A percentile compares a stretch with the other conserved stretches of the same genome.
These are phyloP conservation scores for Sebastes kiyomatsui DNA, from an alignment of 2,797 vertebrate genomes.

Conservation along the genomic window DNA sequence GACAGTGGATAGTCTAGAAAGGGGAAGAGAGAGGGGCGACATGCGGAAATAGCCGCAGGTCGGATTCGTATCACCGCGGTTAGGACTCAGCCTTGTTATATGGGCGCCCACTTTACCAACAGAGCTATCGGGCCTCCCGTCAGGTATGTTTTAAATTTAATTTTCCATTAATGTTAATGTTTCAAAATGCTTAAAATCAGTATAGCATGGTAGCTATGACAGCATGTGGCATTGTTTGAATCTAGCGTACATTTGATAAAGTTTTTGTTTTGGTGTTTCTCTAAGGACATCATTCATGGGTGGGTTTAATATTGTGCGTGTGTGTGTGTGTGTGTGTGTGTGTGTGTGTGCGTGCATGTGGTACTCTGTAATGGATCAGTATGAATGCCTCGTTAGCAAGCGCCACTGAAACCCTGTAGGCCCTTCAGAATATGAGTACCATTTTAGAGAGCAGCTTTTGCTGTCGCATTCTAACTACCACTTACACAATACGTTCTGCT, in stretches of 20 bases:
- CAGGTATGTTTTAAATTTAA: background rate
- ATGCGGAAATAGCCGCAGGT: no score
- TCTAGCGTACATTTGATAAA: background rate
- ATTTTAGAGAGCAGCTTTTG: slow-evolving; percentile 76
- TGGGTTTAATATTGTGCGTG: slow-evolving; percentile 6
- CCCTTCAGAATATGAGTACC: slow-evolving; percentile 77
- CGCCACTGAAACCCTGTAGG: slow-evolving; percentile 75
- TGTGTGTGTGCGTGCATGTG: slow-evolving; percentile 14
- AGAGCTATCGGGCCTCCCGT: fast-evolving
- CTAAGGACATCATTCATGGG: slow-evolving; percentile 53
- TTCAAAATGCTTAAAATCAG: background rate
- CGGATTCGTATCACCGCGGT: no score
- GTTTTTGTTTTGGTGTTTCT: background rate
- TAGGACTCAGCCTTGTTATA: no score
- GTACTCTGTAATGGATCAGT: slow-evolving; percentile 76
- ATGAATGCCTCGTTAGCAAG: slow-evolving; percentile 80
- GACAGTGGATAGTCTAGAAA: no score
- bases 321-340: background rate
- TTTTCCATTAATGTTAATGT: background rate
- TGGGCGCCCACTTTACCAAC: fast-evolving
- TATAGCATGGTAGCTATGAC: background rate
- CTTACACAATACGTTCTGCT: slow-evolving; percentile 65
- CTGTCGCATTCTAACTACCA: slow-evolving; percentile 73
- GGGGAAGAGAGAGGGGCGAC: fast-evolving
- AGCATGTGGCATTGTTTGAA: background rate